Percentiles rank a stretch among this genome's conserved stretches.
Conservation (phyloP, 2,888 invertebrate species). For the Phaedon cochleariae region DNA sequence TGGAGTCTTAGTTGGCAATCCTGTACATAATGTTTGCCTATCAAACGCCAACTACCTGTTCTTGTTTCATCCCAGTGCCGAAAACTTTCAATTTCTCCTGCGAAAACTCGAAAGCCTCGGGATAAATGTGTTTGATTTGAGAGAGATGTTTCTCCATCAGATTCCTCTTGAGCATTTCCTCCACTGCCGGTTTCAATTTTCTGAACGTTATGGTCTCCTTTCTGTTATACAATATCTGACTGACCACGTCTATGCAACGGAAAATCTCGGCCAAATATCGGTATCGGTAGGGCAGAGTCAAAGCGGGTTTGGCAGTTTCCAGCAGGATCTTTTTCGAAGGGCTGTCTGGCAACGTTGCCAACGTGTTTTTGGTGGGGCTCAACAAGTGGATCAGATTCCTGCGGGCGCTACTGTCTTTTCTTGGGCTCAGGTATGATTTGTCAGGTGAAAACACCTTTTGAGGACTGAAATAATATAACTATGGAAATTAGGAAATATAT, state of each 20-base stretch:
- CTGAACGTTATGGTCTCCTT: constrained; percentile 88
- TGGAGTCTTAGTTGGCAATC: too few relatives aligned
- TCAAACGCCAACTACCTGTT: constrained; percentile 48
- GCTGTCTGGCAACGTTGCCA: constrained; percentile 70
- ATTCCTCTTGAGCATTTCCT: constrained; percentile 84
- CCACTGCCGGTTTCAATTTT: constrained; percentile 87
- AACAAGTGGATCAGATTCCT: constrained; percentile 65
- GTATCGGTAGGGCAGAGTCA: constrained; percentile 86
- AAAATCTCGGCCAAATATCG: constrained; percentile 84
- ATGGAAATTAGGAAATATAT: too few relatives aligned
- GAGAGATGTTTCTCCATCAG: constrained; percentile 80
- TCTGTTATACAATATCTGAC: constrained; percentile 85
- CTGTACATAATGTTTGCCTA: too few relatives aligned
- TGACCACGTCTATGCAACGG: constrained; percentile 83
- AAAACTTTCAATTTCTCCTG: constrained; percentile 77
- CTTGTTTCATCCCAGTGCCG: constrained; percentile 71
- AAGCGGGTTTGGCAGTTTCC: constrained; percentile 72
- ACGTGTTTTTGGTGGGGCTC: constrained; percentile 63
- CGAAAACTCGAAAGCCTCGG: constrained; percentile 78
- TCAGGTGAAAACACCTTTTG: constrained; percentile 71
- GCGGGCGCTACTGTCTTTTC: constrained; percentile 68
- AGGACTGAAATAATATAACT: constrained; percentile 75
- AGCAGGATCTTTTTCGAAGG: constrained; percentile 65
- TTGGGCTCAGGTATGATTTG: constrained; percentile 64
- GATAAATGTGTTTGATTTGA: constrained; percentile 84